Base-by-base conservation (phyloP, 1,140 invertebrate genomes). In the Trichonephila clavipes region DNA sequence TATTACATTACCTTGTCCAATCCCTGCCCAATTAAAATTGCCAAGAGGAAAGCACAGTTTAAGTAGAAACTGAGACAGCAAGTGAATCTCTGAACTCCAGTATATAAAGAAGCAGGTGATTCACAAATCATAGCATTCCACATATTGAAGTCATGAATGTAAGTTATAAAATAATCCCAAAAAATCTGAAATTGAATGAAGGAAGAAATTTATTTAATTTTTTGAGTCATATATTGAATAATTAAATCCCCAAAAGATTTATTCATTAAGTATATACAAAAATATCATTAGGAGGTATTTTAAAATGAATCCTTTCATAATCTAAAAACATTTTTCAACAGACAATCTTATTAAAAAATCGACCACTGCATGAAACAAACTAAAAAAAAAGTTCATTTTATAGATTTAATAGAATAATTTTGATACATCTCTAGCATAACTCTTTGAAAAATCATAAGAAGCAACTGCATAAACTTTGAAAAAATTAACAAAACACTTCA, bases 61-160 rank as follows among this genome's bases (percentile, higher is more conserved):
- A 94, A 21, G 10, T 34, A 64, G 28, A 90, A 94, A 34, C 81
- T 61, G 4, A 94, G 62, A 44, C 93, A 94, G 66, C 93, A 94
- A 16, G 81, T 90, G 24, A 94, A 24, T 72, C 93, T 90, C 28
- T 94, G 93, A 28, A 69, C 34, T 40, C 88, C 81, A 40, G 88
- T 90, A 24, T 86, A 94, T 72, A 72, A 90, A 14, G 93, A 89
- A 16, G 62, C 12, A 2, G 93, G 93, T 14, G 88, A 69, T 72
- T 85, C 82, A 72, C 62, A 86, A 59, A 61, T 24, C 2, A 90
- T 16, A 14, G 88, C 21, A 90, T 90, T 94, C 93, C 93, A 94
- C 81, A 94, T 72, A 44, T 90, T 90, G 18, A 69, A 90, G 24
- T 94, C 93, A 90, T 90, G 64, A n/a, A 94, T 69, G 24, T 40